phyloP scores from a whole-genome alignment of 2,888 invertebrate species.

The Zhengitettix transpicula region DNA sequence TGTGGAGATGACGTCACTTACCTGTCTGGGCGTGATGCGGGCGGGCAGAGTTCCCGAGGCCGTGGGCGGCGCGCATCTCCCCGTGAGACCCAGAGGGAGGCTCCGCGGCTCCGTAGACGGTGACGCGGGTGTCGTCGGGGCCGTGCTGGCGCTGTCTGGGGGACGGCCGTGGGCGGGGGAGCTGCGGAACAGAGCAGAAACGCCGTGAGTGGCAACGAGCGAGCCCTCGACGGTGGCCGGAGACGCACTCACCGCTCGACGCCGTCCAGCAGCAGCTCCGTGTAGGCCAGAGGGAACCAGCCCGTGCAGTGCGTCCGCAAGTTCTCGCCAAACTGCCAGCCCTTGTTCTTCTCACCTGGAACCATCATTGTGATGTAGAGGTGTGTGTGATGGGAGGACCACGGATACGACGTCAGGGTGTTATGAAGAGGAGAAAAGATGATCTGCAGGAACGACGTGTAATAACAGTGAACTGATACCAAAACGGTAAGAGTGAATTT shows the following conservation, averaged over 20 bases:
- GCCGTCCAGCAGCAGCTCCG: slow-evolving; percentile 55
- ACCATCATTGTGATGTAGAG: too few relatives aligned
- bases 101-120: not conserved
- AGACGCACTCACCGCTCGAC: not conserved
- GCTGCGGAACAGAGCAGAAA: not conserved
- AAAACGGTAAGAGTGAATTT: too few relatives aligned
- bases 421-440: not conserved
- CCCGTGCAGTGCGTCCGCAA: slow-evolving; percentile 78
- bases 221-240: too few relatives aligned
- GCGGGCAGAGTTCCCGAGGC: not conserved
- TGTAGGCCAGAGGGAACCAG: slow-evolving; percentile 93
- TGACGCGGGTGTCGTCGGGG: not conserved
- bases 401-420: not conserved
- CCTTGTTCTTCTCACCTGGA: slow-evolving; percentile 69
- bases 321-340: slow-evolving; percentile 96
- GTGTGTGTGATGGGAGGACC: too few relatives aligned
- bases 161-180: not conserved
- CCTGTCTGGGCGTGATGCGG: not conserved
- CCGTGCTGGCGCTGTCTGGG: not conserved
- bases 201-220: too few relatives aligned
- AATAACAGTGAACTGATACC: not conserved
- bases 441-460: not conserved
- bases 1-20: not conserved
- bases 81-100: not conserved
- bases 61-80: not conserved